phyloP scores from a whole-genome alignment of 2,113 vertebrate genomes.

The Lycaon pictus region DNA sequence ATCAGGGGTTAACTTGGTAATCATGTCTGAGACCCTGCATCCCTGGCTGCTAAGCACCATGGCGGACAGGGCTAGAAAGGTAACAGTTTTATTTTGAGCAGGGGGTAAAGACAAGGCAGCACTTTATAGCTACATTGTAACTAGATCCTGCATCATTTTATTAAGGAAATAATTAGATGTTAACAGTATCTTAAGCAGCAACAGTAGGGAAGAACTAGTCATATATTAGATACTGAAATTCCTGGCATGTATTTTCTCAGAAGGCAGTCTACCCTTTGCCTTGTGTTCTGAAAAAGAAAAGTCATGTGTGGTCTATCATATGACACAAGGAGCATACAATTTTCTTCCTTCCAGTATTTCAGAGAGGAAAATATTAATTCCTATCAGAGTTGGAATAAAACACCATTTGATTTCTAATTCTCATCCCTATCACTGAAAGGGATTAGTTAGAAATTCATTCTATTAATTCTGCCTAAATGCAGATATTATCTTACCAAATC shows the following conservation, averaged over 20 bases:
- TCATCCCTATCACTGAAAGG: not conserved
- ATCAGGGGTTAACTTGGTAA: not conserved
- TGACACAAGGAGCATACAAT: constrained; percentile 92
- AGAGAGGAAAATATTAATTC: constrained; percentile 28
- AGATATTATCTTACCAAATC: constrained; percentile 80
- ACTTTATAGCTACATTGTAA: constrained; percentile 84
- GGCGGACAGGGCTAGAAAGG: constrained; percentile 84
- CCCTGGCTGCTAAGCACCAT: constrained; percentile 79
- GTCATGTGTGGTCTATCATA: constrained; percentile 93
- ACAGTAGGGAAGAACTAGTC: constrained; percentile 22
- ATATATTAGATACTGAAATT: constrained; percentile 93
- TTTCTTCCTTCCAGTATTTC: constrained; percentile 90
- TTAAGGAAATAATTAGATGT: not conserved
- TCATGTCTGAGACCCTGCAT: constrained; percentile 87
- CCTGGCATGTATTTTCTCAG: constrained; percentile 93
- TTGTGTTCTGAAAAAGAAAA: constrained; percentile 94
- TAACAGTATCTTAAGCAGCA: not conserved
- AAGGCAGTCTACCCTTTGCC: constrained; percentile 95
- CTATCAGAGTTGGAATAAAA: not conserved
- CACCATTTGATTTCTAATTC: not conserved
- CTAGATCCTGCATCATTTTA: constrained; percentile 80
- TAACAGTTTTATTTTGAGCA: constrained; percentile 84
- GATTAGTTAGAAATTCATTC: not conserved
- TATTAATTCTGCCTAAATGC: constrained; percentile 15
- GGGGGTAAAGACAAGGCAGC: constrained; percentile 86